Conservation (phyloP, 2,888 invertebrate species). For the Sesia bembeciformis region DNA sequence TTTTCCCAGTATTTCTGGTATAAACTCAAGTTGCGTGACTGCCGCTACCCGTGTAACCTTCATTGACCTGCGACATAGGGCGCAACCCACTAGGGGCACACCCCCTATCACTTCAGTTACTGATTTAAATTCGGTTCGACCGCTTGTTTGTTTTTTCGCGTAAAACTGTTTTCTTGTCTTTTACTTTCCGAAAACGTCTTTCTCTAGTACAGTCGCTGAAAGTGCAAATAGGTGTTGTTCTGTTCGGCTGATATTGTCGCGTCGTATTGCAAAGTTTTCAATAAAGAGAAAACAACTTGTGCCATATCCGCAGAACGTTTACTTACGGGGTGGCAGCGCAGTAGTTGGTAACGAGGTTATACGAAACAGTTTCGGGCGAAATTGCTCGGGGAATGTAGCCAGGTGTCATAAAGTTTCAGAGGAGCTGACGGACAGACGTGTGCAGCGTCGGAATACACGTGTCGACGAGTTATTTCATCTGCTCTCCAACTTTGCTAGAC, state of each 20-base stretch:
- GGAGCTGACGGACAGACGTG: conserved; percentile 51
- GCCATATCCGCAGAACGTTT: conserved; percentile 54
- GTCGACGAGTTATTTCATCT: conserved; percentile 31
- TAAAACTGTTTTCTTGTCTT: background rate
- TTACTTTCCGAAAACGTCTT: background rate
- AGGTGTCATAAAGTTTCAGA: conserved; percentile 64
- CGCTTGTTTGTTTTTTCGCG: background rate
- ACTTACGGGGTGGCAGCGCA: conserved; percentile 42
- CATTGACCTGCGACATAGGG: conserved; percentile 28
- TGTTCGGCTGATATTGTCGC: background rate
- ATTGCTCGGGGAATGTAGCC: conserved; percentile 57
- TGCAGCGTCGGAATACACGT: conserved; percentile 48
- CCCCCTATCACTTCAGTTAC: background rate
- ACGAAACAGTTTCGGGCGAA: conserved; percentile 56
- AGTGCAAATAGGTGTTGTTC: background rate
- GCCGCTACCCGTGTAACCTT: conserved; percentile 27
- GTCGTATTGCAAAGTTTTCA: conserved; percentile 32
- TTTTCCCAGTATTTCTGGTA: background rate
- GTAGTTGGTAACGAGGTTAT: conserved; percentile 63
- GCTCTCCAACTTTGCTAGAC: conserved; percentile 29
- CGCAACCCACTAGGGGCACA: background rate
- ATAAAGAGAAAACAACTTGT: conserved; percentile 52
- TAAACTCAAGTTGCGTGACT: conserved; percentile 40
- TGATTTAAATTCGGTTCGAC: background rate
- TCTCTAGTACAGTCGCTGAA: background rate